Conservation (phyloP, 2,797 vertebrate genomes). For the Heterohyrax brucei region DNA sequence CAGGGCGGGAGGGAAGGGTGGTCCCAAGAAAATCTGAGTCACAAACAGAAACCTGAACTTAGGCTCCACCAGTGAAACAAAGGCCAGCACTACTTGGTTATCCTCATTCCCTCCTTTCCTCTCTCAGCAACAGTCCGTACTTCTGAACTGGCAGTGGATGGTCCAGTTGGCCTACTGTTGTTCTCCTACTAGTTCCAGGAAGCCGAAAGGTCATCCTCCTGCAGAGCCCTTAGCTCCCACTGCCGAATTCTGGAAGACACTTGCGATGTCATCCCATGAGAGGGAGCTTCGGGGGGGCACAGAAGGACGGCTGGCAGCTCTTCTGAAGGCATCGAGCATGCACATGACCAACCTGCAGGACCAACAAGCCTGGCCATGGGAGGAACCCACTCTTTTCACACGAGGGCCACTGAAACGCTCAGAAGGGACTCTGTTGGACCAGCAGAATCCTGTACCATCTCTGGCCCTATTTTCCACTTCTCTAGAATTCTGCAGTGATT, state of each 20-base stretch:
- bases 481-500: not conserved
- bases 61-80: not conserved
- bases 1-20: not conserved
- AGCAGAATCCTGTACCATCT: accelerated
- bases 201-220: not conserved
- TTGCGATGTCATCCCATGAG: accelerated
- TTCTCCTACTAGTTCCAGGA: not conserved
- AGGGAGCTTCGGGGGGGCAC: not conserved
- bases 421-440: not conserved
- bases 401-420: not conserved
- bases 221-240: accelerated
- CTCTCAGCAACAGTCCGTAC: accelerated
- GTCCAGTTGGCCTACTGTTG: accelerated
- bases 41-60: not conserved
- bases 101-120: not conserved
- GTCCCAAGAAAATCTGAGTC: not conserved
- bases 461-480: not conserved
- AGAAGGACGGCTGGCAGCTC: accelerated
- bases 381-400: no score
- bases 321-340: not conserved
- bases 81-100: not conserved
- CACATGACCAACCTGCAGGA: accelerated
- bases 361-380: not conserved
- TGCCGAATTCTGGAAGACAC: not conserved
- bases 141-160: not conserved